These are phyloP conservation scores for Aphelinus certus DNA, from an alignment of 1,140 invertebrate species.

Conservation along the genomic window DNA sequence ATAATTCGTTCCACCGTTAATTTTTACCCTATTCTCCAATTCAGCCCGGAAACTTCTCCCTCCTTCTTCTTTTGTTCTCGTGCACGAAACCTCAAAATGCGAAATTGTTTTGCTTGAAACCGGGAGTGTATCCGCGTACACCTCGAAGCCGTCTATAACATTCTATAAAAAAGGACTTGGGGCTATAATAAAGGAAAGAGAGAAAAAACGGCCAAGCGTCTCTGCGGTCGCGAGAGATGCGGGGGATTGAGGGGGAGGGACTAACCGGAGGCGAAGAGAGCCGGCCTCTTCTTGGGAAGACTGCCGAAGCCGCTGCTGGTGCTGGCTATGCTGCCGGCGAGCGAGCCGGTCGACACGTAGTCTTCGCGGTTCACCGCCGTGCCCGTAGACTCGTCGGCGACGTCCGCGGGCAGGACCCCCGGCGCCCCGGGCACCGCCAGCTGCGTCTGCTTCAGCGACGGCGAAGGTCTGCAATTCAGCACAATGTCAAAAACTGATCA, in stretches of 20 bases:
- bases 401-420: slow-evolving; percentile 51
- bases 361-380: slow-evolving; percentile 67
- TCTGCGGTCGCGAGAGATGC: too few species aligned
- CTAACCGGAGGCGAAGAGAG: slow-evolving; percentile 69
- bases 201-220: background rate
- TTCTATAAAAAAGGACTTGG: too few species aligned
- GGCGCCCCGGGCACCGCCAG: slow-evolving; percentile 66
- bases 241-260: background rate
- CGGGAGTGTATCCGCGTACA: too few species aligned
- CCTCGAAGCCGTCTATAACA: too few species aligned
- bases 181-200: background rate
- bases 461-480: slow-evolving; percentile 69
- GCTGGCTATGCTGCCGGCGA: slow-evolving; percentile 77
- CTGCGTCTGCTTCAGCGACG: slow-evolving; percentile 74
- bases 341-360: slow-evolving; percentile 66
- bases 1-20: too few species aligned
- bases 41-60: too few species aligned
- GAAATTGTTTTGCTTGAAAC: too few species aligned
- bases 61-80: too few species aligned
- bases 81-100: too few species aligned
- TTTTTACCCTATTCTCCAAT: too few species aligned
- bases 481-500: too few species aligned
- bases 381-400: slow-evolving; percentile 53
- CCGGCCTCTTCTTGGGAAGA: slow-evolving; percentile 79
- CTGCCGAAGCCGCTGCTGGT: slow-evolving; percentile 85